phyloP scores from a whole-genome alignment of 2,888 invertebrate species.

The Melanotus villosus region DNA sequence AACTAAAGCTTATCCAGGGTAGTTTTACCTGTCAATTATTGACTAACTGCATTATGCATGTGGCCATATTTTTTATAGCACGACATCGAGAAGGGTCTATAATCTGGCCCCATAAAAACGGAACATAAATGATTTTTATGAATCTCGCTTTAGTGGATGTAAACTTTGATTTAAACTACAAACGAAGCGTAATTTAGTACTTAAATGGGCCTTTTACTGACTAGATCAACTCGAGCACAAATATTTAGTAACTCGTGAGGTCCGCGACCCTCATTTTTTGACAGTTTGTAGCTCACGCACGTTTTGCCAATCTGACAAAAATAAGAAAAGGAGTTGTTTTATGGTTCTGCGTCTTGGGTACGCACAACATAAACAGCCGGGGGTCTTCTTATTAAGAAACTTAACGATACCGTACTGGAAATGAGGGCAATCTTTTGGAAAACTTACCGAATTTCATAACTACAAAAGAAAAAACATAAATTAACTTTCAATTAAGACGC shows the following conservation, averaged over 20 bases:
- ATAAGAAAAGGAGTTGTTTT: slow-evolving; percentile 22
- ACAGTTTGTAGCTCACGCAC: slow-evolving; percentile 30
- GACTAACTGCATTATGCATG: slow-evolving; percentile 3
- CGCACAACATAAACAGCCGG: slow-evolving; percentile 28
- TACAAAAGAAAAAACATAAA: too few relatives aligned
- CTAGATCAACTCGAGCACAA: slow-evolving; percentile 24
- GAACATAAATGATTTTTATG: slow-evolving; percentile 6
- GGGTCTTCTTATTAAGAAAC: slow-evolving; percentile 12
- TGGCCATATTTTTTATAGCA: neutral
- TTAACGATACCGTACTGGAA: too few relatives aligned
- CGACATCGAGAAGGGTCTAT: neutral
- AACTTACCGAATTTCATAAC: too few relatives aligned
- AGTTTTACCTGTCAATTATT: slow-evolving; percentile 1
- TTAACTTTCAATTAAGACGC: too few relatives aligned
- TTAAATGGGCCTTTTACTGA: neutral
- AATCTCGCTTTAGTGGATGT: neutral
- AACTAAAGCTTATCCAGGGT: too few relatives aligned
- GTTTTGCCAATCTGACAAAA: slow-evolving; percentile 32
- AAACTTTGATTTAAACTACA: slow-evolving; percentile 1
- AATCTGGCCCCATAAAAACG: neutral
- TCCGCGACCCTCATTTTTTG: slow-evolving; percentile 25
- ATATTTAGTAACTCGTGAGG: slow-evolving; percentile 21
- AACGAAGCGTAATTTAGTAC: neutral
- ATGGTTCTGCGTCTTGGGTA: slow-evolving; percentile 22
- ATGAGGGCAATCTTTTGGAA: too few relatives aligned